Evolutionary conservation across 2,888 invertebrate genomes (phyloP).

Genomic region (Drosophila cognata): DNA sequence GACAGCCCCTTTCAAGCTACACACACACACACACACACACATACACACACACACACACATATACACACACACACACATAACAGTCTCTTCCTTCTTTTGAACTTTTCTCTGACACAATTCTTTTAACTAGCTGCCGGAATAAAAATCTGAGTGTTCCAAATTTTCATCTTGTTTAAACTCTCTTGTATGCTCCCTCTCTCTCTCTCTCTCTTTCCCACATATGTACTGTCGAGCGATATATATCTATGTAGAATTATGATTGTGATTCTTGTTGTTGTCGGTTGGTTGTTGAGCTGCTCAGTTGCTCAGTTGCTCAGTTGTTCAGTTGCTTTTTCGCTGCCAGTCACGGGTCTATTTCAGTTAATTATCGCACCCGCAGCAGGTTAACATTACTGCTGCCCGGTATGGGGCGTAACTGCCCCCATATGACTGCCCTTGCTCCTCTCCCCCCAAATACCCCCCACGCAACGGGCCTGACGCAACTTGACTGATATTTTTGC

Average conservation of each 20-base stretch:
- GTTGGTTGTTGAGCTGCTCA: slow-evolving; percentile 6
- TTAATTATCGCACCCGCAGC: slow-evolving; percentile 76
- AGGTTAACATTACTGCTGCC: slow-evolving; percentile 64
- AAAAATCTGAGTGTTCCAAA: not conserved
- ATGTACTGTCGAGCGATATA: slow-evolving; percentile 30
- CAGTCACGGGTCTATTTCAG: slow-evolving; percentile 79
- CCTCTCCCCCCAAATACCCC: not conserved
- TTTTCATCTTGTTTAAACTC: not conserved
- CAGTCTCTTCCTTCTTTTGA: slow-evolving; percentile 31
- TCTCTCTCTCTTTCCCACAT: slow-evolving; percentile 3
- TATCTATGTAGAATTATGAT: slow-evolving; percentile 43
- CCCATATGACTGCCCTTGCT: not conserved
- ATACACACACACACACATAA: not conserved
- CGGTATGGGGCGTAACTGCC: slow-evolving; percentile 37
- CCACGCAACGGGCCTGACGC: slow-evolving; percentile 43
- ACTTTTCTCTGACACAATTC: slow-evolving; percentile 42
- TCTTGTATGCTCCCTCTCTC: not conserved
- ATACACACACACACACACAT: not conserved
- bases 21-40: not conserved
- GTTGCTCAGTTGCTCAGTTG: slow-evolving; percentile 4
- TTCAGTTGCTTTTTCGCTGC: slow-evolving; percentile 28
- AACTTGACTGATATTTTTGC: slow-evolving; percentile 77
- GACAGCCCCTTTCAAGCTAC: slow-evolving; percentile 32
- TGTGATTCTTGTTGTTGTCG: slow-evolving; percentile 24
- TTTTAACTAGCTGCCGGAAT: slow-evolving; percentile 24